phyloP scores from a whole-genome alignment of 37 sponge, comb jelly and placozoan genomes.

The Theonella swinhoei region DNA sequence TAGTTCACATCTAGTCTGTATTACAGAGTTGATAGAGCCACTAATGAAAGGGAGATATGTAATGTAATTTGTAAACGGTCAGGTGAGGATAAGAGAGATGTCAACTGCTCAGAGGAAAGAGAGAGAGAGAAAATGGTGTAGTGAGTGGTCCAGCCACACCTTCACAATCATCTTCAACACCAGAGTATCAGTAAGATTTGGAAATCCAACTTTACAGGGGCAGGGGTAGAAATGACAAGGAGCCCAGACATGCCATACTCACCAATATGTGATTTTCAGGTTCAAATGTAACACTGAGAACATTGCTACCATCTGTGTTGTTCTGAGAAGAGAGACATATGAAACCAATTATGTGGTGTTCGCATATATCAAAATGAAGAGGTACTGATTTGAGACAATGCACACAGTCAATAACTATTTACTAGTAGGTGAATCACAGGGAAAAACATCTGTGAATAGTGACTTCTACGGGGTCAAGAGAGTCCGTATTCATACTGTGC shows the following conservation, averaged over 20 bases:
- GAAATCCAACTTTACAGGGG: too few species aligned
- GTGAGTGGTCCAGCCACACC: too few species aligned
- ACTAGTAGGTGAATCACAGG: neutral
- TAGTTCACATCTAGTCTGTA: neutral
- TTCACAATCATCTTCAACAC: neutral
- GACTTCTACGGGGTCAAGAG: neutral
- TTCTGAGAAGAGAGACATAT: conserved; percentile 2
- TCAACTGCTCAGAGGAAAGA: neutral
- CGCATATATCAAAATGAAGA: neutral
- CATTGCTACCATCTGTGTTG: conserved; percentile 62
- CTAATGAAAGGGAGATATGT: neutral
- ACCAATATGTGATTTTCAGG: conserved; percentile 48
- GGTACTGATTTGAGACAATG: neutral
- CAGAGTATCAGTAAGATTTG: too few species aligned
- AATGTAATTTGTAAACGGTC: neutral
- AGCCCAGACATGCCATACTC: too few species aligned
- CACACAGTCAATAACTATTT: neutral
- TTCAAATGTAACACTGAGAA: conserved; percentile 66
- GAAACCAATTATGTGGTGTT: neutral
- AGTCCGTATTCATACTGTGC: neutral
- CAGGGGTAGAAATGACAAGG: too few species aligned
- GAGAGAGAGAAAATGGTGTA: neutral
- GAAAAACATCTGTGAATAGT: too few species aligned
- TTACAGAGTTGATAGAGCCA: neutral
- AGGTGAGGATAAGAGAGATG: too few species aligned